Conservation (phyloP, 2,113 vertebrate species). For the Tupaia chinensis region DNA sequence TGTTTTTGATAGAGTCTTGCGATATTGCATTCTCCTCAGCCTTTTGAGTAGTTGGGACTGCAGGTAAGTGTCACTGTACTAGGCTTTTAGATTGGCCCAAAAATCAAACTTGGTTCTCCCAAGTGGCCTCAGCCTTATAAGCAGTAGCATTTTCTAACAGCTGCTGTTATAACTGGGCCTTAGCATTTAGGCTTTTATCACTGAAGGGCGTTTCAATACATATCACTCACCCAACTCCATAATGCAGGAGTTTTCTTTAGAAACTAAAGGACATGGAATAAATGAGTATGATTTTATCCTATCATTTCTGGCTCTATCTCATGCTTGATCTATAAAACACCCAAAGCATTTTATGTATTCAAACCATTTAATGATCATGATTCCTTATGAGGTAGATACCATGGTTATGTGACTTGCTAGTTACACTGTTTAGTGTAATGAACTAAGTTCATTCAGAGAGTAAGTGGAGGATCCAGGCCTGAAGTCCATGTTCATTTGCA, state of each 20-base stretch:
- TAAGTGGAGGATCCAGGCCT: background rate
- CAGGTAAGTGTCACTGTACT: no score
- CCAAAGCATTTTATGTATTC: background rate
- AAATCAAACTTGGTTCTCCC: no score
- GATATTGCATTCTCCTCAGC: no score
- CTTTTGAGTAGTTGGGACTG: no score
- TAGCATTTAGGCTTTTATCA: background rate
- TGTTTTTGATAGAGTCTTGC: no score
- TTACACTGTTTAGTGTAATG: background rate
- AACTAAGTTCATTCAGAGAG: background rate
- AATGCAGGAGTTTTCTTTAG: background rate
- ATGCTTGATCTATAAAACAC: background rate
- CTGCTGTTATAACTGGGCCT: no score
- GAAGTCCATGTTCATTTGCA: background rate
- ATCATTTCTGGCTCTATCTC: constrained; percentile 2
- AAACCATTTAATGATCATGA: background rate
- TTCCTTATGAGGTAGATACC: background rate
- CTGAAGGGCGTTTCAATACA: constrained; percentile 42
- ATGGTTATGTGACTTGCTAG: background rate
- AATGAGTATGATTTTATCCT: background rate
- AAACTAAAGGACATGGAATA: constrained; percentile 12
- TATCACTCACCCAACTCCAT: background rate
- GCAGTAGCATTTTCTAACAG: no score
- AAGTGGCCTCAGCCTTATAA: no score
- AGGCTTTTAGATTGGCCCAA: no score